These are phyloP conservation scores for Oenanthe oenanthe DNA, from an alignment of 2,113 vertebrate species.

Conservation along the genomic window DNA sequence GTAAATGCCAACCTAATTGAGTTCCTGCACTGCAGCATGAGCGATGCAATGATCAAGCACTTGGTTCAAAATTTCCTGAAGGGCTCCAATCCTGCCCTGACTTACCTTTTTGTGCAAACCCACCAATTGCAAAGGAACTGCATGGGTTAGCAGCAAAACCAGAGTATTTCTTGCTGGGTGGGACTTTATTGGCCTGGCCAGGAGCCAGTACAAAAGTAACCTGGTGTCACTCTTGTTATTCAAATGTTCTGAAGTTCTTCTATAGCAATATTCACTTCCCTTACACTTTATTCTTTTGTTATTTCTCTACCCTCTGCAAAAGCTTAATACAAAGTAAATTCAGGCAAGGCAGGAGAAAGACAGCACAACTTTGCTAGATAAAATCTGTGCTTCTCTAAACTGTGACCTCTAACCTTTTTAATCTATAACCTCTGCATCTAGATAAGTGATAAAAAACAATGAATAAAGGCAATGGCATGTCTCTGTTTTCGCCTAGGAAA, in stretches of 20 bases:
- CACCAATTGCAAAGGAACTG: neutral
- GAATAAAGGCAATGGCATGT: neutral
- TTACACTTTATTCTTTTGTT: neutral
- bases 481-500: neutral
- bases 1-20: conserved; percentile 30
- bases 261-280: neutral
- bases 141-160: neutral
- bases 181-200: conserved; percentile 19
- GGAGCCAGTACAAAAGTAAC: conserved; percentile 15
- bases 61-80: conserved; percentile 20
- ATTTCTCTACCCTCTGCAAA: neutral
- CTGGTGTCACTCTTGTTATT: neutral
- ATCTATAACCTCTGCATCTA: neutral
- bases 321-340: neutral
- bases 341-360: neutral
- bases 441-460: neutral
- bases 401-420: neutral
- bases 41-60: neutral
- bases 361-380: neutral
- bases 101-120: neutral
- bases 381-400: neutral
- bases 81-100: conserved; percentile 24
- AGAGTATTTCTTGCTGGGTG: conserved; percentile 29
- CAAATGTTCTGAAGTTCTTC: neutral
- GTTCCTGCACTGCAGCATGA: neutral